A percentile compares a stretch with the other conserved stretches of the same genome.
Evolutionary conservation across 1,140 invertebrate species (phyloP).

Genomic region (Ceratina japonica): DNA sequence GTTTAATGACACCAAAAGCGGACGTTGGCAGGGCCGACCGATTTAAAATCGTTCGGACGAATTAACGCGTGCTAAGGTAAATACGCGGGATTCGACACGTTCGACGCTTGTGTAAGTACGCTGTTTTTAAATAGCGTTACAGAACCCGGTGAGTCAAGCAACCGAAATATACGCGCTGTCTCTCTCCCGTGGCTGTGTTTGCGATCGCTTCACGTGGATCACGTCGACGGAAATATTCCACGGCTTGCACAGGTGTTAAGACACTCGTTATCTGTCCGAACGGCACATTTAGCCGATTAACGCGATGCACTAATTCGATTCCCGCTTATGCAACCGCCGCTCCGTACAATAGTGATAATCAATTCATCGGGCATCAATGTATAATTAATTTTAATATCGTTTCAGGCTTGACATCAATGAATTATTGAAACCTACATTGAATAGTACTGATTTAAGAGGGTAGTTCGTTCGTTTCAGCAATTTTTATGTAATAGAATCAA

Average conservation of each 20-base stretch:
- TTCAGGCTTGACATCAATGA: too few relatives aligned
- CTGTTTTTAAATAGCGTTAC: slow-evolving; percentile 41
- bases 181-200: slow-evolving; percentile 8
- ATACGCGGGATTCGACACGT: slow-evolving; percentile 18
- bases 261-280: slow-evolving; percentile 7
- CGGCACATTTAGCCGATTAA: not conserved
- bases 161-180: slow-evolving; percentile 30
- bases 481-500: too few relatives aligned
- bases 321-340: not conserved
- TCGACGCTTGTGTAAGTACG: not conserved
- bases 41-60: slow-evolving; percentile 1
- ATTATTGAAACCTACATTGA: too few relatives aligned
- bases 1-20: not conserved
- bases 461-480: too few relatives aligned
- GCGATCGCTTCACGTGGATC: slow-evolving; percentile 33
- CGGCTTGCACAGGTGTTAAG: slow-evolving; percentile 37
- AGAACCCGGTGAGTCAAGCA: slow-evolving; percentile 26
- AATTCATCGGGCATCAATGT: not conserved
- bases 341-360: not conserved
- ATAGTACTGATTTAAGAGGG: too few relatives aligned
- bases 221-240: slow-evolving; percentile 39
- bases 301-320: not conserved
- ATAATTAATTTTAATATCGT: not conserved
- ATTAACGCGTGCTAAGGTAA: slow-evolving; percentile 19
- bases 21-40: not conserved